Base-by-base conservation (phyloP, 2,797 vertebrate species). In the Potorous gilbertii region DNA sequence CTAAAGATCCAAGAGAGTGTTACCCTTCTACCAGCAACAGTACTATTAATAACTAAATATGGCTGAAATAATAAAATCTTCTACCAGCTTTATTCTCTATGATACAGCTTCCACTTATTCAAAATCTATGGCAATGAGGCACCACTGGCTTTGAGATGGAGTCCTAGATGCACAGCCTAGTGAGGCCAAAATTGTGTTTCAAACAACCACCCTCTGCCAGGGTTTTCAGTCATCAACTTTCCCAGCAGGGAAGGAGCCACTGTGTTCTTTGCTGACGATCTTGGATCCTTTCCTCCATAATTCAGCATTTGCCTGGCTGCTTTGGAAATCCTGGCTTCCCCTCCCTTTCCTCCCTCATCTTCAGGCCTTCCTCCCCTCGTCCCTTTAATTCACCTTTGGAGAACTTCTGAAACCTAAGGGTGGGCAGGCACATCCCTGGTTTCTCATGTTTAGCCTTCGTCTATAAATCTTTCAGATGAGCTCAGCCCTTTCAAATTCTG, bases 401-500 rank as follows among this genome's bases (percentile, higher is more conserved):
- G 21, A 91, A 62, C 40, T 55, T 1, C 62, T 16, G 28, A 1
- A 8, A 1, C 0, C 0, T 5, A 1, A 50, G 21, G 5, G 4
- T 59, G 8, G 1, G 93, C 16, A 24, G 24, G 6, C 55, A 29
- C 0, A 1, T 1, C 0, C 29, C 27, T 0, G 34, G 2, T 12
- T 13, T 34, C 56, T 1, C 4, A 0, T 16, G 54, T 94, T 90
- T 55, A 27, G 0, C 31, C 34, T 54, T 34, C 11, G 8, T 87
- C 21, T 50, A 87, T 46, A 87, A 87, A 87, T 87, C 74, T 87
- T 46, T 50, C 74, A 46, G 74, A 87, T 50, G 74, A 87, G 21
- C 40, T 87, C 74, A 87, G 74, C 74, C 27, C 40, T 87, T 87
- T 50, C 40, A 11, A 2, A 50, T 87, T 87, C 74, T 87, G 74